Base-by-base conservation (phyloP, 2,113 vertebrate genomes). In the Gobiocypris rarus region DNA sequence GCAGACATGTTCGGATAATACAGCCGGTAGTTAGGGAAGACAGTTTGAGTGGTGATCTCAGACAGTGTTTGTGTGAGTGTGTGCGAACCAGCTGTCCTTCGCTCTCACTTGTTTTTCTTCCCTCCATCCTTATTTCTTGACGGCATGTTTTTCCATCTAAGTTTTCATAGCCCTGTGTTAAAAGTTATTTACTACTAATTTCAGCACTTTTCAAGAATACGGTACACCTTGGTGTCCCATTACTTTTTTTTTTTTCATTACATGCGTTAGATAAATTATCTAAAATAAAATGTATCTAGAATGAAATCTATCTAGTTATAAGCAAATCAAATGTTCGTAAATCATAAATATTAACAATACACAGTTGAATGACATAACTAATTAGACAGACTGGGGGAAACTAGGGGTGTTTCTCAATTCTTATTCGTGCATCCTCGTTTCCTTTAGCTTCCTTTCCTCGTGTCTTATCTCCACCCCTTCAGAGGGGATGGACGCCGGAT, bases 1-100 rank as follows among this genome's bases (percentile, higher is more conserved):
- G 70, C 61, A 80, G 77, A 50, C 43, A 80, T 67, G 41, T 52
- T 67, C 28, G 63, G 26, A 50, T 61, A 83, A 83, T 76, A 65
- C 56, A 83, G 71, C 58, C 13, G 43, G 58, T 67, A 77, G 74
- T 76, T 77, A 41, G 31, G 41, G 59, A 58, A 69, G 45, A 58
- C n/a, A 28, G 74, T 69, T 77, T 77, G 43, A 75, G 58, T 28
- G 41, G 15, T 75, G 73, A 83, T 65, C 34, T 74, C 56, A 45
- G 58, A 26, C 31, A 31, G 67, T 71, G 65, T 83, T n/a, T 56
- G 24, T 54, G 77, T 77, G 48, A 31, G 50, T 4, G 19, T 56
- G 17, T 31, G 43, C 9, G 17, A 80, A 65, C 24, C 43, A 0
- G 4, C 10, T 13, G 15, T 65, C 59, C 41, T 80, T 48, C 41